Evolutionary conservation across 2,797 vertebrate species (phyloP), one percentile per base, ranked within the genome.

Genomic region (Petrocephalus schoutedeni): DNA sequence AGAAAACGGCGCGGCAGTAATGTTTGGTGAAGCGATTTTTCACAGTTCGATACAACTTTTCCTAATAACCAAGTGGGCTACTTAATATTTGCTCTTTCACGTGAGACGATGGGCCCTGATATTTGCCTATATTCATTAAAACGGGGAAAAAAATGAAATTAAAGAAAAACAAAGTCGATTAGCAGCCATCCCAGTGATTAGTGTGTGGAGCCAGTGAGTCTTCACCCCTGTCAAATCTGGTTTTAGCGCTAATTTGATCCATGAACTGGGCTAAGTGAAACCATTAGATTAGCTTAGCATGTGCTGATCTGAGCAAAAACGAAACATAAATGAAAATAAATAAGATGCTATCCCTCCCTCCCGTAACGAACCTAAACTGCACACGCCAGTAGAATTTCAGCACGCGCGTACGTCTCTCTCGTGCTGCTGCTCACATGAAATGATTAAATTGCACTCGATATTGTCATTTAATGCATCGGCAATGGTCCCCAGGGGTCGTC

Each of bases 391-490:
- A 23, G 58, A 67, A 51, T 51, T 87, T 67, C 59, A 87, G n/a
- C n/a, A 45, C 5, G 14, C 64, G 10, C 28, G 4, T 56, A 23
- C 16, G 23, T 54, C 23, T 7, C 45, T 56, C 49, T 51, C 9
- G 7, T 74, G 86, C 45, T 3, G n/a, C 61, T 53, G 61, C 59
- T 74, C 61, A 36, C 61, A 87, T 54, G 51, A 14, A 87, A 87
- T 36, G 23, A 87, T 74, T 74, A 71, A 87, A 87, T 87, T 87
- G 45, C 23, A 9, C 10, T 32, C 4, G 16, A 64, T 21, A 74
- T 87, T 87, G 86, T 71, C 67, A 56, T 87, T 87, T 74, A 87
- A 74, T 56, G 86, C 64, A 74, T 32, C 49, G 4, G 49, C 21
- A n/a, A 32, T 36, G 51, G 56, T 64, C 64, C 23, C 67, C 0